Evolutionary conservation across 2,113 vertebrate species (phyloP), one percentile per base, ranked within the genome.

Genomic region (Panurus biarmicus): DNA sequence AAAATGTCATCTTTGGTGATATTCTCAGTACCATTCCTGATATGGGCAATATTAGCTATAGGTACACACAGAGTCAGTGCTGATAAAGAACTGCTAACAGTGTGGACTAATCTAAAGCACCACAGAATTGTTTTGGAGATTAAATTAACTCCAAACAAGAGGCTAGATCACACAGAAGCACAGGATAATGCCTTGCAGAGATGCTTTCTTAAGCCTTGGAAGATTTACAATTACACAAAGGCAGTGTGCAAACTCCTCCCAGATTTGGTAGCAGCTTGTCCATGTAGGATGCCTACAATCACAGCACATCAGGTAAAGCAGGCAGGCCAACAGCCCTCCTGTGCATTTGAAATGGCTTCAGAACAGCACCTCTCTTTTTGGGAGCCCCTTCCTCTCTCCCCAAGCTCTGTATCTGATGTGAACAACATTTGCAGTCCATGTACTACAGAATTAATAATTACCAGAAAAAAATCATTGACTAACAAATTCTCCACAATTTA

Each of bases 291-390:
- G 50, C 7, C 26, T 36, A 19, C 21, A 54, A 22, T 18, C 38
- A 79, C 78, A 87, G 36, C 0, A 0, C 14, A 14, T 7, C 2
- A 1, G 24, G 18, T 19, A 67, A 72, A 89, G 51, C 0, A 0
- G 53, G 38, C 22, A 64, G 14, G 35, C 9, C 57, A 82, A 26
- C 21, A 60, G 50, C n/a, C 28, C 20, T 75, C 53, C 40, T 48
- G 10, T 10, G 11, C 6, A 2, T 50, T 21, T 83, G 45, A 79
- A 85, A 85, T 9, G 4, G 29, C n/a, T 75, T 85, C 61, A 85
- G 45, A 85, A 61, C 0, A 7, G 35, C 9, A 62, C 6, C 12
- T 50, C 17, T 62, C 26, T 70, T 79, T 31, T 51, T 24, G 10
- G 20, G 28, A 90, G 11, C 10, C 14, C 9, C 66, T 6, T 54